Evolutionary conservation across 92 coral and sea anemone species (phyloP), one percentile per base, ranked within the genome.

Genomic region (Zoanthus sansibaricus): DNA sequence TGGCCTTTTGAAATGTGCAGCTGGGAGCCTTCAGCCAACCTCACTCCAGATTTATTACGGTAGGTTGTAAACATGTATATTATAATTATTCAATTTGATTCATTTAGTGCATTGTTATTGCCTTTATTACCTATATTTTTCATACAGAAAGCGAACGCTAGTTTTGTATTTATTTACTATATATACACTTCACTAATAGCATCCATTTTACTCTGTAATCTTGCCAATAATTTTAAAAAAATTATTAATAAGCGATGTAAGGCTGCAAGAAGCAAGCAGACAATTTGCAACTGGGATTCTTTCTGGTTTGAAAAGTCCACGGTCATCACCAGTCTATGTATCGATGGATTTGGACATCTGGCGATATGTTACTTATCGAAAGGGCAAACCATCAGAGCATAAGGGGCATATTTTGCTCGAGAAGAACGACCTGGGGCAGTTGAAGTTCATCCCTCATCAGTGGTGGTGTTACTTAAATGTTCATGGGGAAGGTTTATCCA

Each of bases 381-480:
- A 89, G 79, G 95, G 92, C n/a, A 76, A 0, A 30, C 59, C 75
- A 31, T 86, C 89, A 5, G 54, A 58, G 49, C 95, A 92, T 46
- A 64, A 77, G n/a, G 95, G 92, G 3, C 86, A 89, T 71, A n/a
- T 59, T 31, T 51, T 92, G 61, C 79, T 47, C 20, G 49, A 44
- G 21, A 80, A 49, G 51, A 31, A 89, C 31, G 90, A 92, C 72
- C 56, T 92, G 13, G 30, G 8, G 0, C 72, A 83, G 49, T 45
- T 89, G 21, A 62, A 75, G 48, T 62, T 52, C 70, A 82, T 89
- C 0, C 88, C 92, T 42, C 51, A 10, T 5, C 75, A 92, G 16
- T 92, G 94, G 94, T 89, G 89, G 88, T 89, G 64, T 77, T 84
- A 76, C 59, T 55, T 89, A 0, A 61, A 86, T 92, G 88, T 74